Conservation (phyloP, 2,797 vertebrate genomes). For the Amazonetta brasiliensis region DNA sequence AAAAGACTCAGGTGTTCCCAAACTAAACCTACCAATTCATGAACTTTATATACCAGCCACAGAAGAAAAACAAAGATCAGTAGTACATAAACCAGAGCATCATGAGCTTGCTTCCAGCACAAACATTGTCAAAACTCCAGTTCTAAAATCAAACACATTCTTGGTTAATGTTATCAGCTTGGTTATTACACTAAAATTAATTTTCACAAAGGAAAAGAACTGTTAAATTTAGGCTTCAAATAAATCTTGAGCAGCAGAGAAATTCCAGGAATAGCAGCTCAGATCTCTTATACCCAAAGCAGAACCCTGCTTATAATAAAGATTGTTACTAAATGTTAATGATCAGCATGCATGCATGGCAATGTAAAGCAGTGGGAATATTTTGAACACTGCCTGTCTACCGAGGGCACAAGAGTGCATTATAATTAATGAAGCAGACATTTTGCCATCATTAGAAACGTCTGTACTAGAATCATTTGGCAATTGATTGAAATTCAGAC, state of each 20-base stretch:
- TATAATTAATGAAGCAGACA: neutral
- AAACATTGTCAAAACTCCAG: neutral
- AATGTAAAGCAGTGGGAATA: neutral
- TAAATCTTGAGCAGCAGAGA: neutral
- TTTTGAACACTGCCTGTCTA: neutral
- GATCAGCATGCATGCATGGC: neutral
- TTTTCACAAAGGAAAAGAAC: neutral
- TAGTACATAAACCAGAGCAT: neutral
- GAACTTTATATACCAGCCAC: neutral
- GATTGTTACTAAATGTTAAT: neutral
- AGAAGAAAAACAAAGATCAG: slow-evolving; percentile 5
- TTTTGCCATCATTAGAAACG: neutral
- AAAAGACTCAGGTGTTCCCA: slow-evolving; percentile 15
- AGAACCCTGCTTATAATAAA: neutral
- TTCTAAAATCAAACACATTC: slow-evolving; percentile 5
- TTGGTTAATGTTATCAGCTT: neutral
- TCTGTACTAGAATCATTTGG: neutral
- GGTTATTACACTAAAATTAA: neutral
- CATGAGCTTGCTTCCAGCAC: slow-evolving; percentile 26
- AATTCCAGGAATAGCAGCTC: neutral
- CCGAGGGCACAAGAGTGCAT: neutral
- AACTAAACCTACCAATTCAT: neutral
- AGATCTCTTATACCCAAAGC: neutral
- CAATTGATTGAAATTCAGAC: neutral
- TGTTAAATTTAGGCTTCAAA: neutral